Percentiles rank a stretch among this genome's conserved stretches.
These are phyloP conservation scores for Drosophila nr. perissopoda DNA, from an alignment of 2,888 invertebrate genomes.

Conservation along the genomic window DNA sequence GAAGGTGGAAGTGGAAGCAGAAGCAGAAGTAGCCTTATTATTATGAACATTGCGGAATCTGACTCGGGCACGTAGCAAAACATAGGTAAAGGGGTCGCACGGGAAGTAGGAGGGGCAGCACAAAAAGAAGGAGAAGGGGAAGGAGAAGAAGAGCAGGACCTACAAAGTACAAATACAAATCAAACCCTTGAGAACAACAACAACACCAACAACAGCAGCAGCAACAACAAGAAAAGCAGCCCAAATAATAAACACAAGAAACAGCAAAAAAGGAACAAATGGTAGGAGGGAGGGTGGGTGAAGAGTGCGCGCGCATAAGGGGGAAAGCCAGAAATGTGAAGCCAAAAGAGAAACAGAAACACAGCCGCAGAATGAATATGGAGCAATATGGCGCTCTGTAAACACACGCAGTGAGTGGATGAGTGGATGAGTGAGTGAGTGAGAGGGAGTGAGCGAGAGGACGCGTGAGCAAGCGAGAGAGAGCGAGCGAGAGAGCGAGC, in stretches of 20 bases:
- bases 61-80: slow-evolving; percentile 73
- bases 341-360: slow-evolving; percentile 43
- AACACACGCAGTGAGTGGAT: slow-evolving; percentile 45
- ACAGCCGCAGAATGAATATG: slow-evolving; percentile 30
- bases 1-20: slow-evolving; percentile 42
- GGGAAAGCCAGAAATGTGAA: slow-evolving; percentile 37
- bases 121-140: slow-evolving; percentile 14
- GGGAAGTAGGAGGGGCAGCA: slow-evolving; percentile 36
- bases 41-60: slow-evolving; percentile 72
- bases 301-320: slow-evolving; percentile 37
- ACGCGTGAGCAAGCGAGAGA: slow-evolving; percentile 15
- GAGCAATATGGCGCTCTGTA: slow-evolving; percentile 74
- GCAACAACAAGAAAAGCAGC: slow-evolving; percentile 40
- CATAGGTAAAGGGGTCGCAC: slow-evolving; percentile 24
- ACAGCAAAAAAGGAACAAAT: slow-evolving; percentile 18
- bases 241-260: slow-evolving; percentile 71
- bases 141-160: slow-evolving; percentile 57
- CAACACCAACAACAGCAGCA: slow-evolving; percentile 23
- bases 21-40: slow-evolving; percentile 78
- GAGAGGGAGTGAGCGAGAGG: slow-evolving; percentile 26
- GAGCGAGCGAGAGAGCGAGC: slow-evolving; percentile 7
- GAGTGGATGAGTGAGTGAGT: slow-evolving; percentile 20
- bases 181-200: slow-evolving; percentile 75
- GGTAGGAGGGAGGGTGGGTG: not conserved
- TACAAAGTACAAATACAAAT: slow-evolving; percentile 75